A percentile compares a stretch with the other conserved stretches of the same genome.
phyloP scores from a whole-genome alignment of 2,113 vertebrate species.

The Scortum barcoo region DNA sequence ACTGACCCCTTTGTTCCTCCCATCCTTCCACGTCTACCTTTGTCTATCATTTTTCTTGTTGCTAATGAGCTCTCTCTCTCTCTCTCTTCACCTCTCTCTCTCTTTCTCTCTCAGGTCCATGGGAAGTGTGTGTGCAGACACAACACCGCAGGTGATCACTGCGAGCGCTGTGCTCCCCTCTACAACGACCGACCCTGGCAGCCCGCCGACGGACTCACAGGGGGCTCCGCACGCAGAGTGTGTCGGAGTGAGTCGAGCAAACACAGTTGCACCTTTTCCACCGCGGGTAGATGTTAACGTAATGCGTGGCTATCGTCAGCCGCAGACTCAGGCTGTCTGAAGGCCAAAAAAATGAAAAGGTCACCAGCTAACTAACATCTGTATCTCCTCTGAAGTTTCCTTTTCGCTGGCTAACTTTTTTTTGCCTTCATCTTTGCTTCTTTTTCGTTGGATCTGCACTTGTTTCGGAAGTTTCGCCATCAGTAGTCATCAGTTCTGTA shows the following conservation, averaged over 20 bases:
- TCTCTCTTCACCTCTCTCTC: not conserved
- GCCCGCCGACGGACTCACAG: conserved; percentile 91
- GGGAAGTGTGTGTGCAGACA: conserved; percentile 97
- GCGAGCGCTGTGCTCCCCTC: conserved; percentile 89
- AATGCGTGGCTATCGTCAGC: too few relatives aligned
- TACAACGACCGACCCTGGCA: conserved; percentile 96
- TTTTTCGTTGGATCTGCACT: too few relatives aligned
- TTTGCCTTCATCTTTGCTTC: too few relatives aligned
- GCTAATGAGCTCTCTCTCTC: conserved; percentile 53
- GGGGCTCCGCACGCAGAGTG: conserved; percentile 91
- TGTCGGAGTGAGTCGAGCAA: conserved; percentile 90
- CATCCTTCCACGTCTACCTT: conserved; percentile 35
- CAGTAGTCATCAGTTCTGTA: too few relatives aligned
- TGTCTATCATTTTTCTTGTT: conserved; percentile 12
- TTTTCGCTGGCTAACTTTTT: too few relatives aligned
- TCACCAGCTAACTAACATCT: too few relatives aligned
- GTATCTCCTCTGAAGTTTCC: too few relatives aligned
- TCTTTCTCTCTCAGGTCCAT: conserved; percentile 86
- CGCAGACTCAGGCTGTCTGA: too few relatives aligned
- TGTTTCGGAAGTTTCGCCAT: too few relatives aligned
- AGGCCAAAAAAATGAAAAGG: too few relatives aligned
- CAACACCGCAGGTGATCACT: conserved; percentile 95
- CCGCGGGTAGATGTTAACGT: not conserved
- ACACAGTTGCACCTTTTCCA: conserved; percentile 7
- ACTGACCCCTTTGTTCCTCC: conserved; percentile 62